Base-by-base conservation (phyloP, 2,797 vertebrate genomes). In the Alauda arvensis region DNA sequence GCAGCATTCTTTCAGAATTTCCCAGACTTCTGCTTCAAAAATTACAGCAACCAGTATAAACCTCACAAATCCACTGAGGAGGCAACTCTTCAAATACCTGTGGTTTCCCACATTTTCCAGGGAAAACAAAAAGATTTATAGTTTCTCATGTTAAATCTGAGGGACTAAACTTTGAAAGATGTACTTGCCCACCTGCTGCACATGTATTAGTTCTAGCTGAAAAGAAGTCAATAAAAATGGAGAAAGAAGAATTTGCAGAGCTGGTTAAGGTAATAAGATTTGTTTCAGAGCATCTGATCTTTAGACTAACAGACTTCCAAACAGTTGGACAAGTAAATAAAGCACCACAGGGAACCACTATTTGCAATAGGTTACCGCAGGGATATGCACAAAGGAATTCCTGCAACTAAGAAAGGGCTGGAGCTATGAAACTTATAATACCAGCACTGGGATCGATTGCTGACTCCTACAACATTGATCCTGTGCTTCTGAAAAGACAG, bases 271-370 rank as follows among this genome's bases (percentile, higher is more conserved):
- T 98, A 98, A 98, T 98, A 95, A 97, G 97, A 98, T 98, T 98
- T 98, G 98, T 97, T 98, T 98, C 98, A 97, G 97, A 97, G 97
- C 95, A 96, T 98, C 97, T 97, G 95, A 98, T 98, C 97, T 96
- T 96, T 97, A 96, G 97, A 97, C 96, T 98, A 98, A 98, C 97
- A 98, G 97, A 98, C 97, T 98, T 97, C 98, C 97, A 97, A 97
- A 97, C 96, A 97, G 97, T 97, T 98, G 97, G 97, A 97, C 96
- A 96, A 97, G 97, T 98, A 98, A 98, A 99, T 98, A 98, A 98
- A 98, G 97, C 97, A 96, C 97, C 96, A 92, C 96, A 80, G 97
- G 97, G 97, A 97, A 96, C 92, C 97, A 42, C 96, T 95, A 93
- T 97, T 96, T 96, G 96, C 97, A 97, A 98, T 96, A 96, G 97